Percentiles rank a stretch among this genome's conserved stretches.
Conservation (phyloP, 2,888 invertebrate genomes). For the Myopa testacea region DNA sequence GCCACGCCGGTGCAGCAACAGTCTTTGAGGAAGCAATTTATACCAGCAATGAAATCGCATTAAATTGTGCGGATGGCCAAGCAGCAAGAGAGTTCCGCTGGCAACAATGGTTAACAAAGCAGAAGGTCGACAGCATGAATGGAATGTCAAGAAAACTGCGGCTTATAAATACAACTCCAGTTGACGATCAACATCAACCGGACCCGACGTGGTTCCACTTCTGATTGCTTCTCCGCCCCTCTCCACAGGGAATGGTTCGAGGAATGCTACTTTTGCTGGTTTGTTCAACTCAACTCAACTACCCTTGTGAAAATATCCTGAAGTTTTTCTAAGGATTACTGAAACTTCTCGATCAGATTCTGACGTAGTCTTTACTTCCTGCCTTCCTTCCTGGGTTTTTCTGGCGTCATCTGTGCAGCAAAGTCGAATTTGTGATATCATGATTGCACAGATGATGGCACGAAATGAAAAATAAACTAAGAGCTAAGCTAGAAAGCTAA, state of each 20-base stretch:
- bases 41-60: slow-evolving; percentile 18
- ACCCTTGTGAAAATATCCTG: slow-evolving; percentile 1
- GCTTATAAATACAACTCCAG: neutral
- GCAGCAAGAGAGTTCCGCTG: neutral
- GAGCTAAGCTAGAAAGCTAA: too few relatives aligned
- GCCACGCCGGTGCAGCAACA: neutral
- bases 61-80: slow-evolving; percentile 24
- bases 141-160: neutral
- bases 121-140: slow-evolving; percentile 13
- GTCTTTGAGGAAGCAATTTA: neutral
- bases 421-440: too few relatives aligned
- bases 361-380: neutral
- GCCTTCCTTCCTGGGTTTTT: too few relatives aligned
- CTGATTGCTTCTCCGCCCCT: too few relatives aligned
- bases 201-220: neutral
- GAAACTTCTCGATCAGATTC: too few relatives aligned
- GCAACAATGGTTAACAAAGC: neutral
- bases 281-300: neutral
- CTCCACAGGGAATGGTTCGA: too few relatives aligned
- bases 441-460: too few relatives aligned
- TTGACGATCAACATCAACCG: too few relatives aligned
- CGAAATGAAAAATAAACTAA: too few relatives aligned
- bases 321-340: slow-evolving; percentile 10
- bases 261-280: neutral
- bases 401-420: too few relatives aligned